These are phyloP conservation scores for Callospermophilus lateralis DNA, from an alignment of 2,113 vertebrate species.

Conservation along the genomic window DNA sequence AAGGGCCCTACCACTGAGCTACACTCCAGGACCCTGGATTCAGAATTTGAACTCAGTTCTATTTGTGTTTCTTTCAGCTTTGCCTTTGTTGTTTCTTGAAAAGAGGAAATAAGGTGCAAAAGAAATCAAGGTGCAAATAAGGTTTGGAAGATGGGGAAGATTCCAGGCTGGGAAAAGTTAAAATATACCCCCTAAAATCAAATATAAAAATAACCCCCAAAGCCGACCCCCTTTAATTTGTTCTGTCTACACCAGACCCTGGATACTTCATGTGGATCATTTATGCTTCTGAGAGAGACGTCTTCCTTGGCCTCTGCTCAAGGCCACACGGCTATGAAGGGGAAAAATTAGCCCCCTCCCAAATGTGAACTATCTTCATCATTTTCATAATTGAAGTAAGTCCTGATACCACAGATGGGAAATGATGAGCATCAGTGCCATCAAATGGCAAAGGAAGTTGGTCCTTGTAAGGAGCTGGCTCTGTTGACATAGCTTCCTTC, in stretches of 20 bases:
- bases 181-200: background rate
- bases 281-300: background rate
- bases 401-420: background rate
- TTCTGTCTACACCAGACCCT: too few relatives aligned
- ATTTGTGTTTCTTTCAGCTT: background rate
- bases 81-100: background rate
- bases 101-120: background rate
- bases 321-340: background rate
- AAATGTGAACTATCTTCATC: background rate
- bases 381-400: background rate
- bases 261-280: background rate
- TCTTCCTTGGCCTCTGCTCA: background rate
- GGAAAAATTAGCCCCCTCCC: background rate
- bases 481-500: background rate
- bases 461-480: background rate
- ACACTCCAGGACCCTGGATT: background rate
- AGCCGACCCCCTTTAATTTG: too few relatives aligned
- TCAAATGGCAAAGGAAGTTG: background rate
- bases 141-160: background rate
- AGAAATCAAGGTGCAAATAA: background rate
- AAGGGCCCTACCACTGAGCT: background rate
- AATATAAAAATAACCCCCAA: background rate
- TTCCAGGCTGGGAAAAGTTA: background rate
- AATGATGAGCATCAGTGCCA: background rate
- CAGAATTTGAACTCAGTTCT: background rate